These are phyloP conservation scores for Paramormyrops hopkinsi DNA, from an alignment of 2,797 vertebrate genomes.

Conservation along the genomic window DNA sequence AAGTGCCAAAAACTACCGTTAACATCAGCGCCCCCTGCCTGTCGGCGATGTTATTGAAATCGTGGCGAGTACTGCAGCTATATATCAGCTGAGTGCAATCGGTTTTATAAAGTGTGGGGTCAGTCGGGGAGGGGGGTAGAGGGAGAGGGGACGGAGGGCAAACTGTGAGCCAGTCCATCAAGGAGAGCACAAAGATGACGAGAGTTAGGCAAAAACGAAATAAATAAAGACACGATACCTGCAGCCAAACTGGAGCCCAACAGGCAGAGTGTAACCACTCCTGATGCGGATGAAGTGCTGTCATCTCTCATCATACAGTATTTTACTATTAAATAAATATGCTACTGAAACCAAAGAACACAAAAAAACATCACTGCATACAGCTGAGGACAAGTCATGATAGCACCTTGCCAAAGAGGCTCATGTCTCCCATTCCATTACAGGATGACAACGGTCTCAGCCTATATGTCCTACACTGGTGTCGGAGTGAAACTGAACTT, in stretches of 20 bases:
- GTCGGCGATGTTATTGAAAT: background rate
- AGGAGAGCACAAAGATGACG: background rate
- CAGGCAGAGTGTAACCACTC: conserved; percentile 48
- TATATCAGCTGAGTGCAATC: conserved; percentile 16
- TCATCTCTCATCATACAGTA: conserved; percentile 25
- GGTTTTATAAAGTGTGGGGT: conserved; percentile 6
- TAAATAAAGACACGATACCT: conserved; percentile 26
- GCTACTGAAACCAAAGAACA: background rate
- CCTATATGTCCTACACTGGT: background rate
- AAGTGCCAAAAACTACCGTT: background rate
- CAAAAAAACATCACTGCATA: conserved; percentile 46
- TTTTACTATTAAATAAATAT: conserved; percentile 19
- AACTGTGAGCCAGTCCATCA: background rate
- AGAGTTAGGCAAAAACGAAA: conserved; percentile 26
- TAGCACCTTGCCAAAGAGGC: conserved; percentile 52
- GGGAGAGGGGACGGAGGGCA: background rate
- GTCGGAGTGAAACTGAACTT: background rate
- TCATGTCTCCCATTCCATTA: background rate
- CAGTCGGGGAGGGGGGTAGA: background rate
- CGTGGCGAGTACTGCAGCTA: background rate
- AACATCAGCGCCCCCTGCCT: background rate
- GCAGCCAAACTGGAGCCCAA: conserved; percentile 47
- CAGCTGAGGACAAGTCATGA: conserved; percentile 37
- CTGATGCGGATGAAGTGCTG: conserved; percentile 41
- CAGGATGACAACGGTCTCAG: background rate